Conservation (phyloP, 2,797 vertebrate genomes). For the Chromobotia macracanthus region DNA sequence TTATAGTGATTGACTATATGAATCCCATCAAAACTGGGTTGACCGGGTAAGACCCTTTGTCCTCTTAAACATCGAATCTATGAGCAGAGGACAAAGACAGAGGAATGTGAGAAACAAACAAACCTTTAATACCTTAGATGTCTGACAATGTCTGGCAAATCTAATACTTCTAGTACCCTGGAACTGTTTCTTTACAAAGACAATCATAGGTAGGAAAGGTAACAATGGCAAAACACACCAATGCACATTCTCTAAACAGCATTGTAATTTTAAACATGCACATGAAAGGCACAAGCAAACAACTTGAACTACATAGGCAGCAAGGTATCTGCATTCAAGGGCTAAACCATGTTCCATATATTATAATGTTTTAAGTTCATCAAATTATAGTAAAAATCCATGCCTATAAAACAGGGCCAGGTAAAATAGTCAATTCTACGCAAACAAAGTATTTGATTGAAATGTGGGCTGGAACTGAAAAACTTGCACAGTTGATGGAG, state of each 20-base stretch:
- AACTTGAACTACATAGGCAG: too few species aligned
- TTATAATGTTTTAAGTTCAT: background rate
- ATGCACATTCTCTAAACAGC: background rate
- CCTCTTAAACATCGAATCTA: slow-evolving; percentile 93
- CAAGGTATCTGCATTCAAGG: background rate
- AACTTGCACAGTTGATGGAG: background rate
- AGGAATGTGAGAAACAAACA: background rate
- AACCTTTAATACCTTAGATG: background rate
- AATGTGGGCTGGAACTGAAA: slow-evolving; percentile 19
- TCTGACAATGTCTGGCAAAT: slow-evolving; percentile 4
- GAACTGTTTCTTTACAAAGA: background rate
- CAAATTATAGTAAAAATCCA: background rate
- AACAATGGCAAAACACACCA: slow-evolving; percentile 2
- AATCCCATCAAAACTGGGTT: slow-evolving; percentile 91
- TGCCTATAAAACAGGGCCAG: background rate
- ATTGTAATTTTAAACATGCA: slow-evolving; percentile 21
- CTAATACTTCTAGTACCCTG: background rate
- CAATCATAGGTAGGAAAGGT: background rate
- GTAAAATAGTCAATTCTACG: background rate
- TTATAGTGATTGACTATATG: slow-evolving; percentile 94
- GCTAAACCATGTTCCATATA: background rate
- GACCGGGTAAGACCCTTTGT: slow-evolving; percentile 80
- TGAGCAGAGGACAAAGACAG: slow-evolving; percentile 48
- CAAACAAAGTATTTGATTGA: slow-evolving; percentile 8
- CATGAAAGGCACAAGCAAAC: background rate